Evolutionary conservation across 2,113 vertebrate genomes (phyloP).

Genomic region (Prunella himalayana): DNA sequence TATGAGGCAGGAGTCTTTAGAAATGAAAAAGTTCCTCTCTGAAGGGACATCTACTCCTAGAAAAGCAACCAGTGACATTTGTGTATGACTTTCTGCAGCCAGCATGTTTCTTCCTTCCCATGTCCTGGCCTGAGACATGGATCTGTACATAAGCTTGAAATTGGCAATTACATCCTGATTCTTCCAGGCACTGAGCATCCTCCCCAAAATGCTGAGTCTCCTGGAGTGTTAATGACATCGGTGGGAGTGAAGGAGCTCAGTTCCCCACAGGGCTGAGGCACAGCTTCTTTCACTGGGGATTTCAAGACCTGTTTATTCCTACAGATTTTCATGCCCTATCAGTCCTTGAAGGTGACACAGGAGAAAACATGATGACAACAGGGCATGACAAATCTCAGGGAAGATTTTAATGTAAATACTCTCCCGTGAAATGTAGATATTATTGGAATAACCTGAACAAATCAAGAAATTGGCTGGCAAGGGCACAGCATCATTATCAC

Average conservation of each 20-base stretch:
- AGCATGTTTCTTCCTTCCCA: not conserved
- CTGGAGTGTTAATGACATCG: not conserved
- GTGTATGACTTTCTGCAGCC: not conserved
- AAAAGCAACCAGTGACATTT: not conserved
- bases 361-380: conserved; percentile 47
- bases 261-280: not conserved
- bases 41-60: not conserved
- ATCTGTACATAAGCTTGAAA: not conserved
- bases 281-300: not conserved
- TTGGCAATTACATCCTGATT: not conserved
- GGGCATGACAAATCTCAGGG: conserved; percentile 48
- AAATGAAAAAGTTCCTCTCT: not conserved
- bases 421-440: conserved; percentile 44
- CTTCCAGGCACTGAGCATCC: not conserved
- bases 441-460: conserved; percentile 64
- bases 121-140: not conserved
- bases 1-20: not conserved
- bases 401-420: conserved; percentile 54
- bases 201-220: not conserved
- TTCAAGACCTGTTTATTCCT: conserved; percentile 26
- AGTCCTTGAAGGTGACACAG: conserved; percentile 61
- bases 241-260: not conserved
- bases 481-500: conserved; percentile 6
- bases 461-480: conserved; percentile 44
- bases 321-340: not conserved